Percentiles rank a stretch among this genome's conserved stretches.
phyloP scores from a whole-genome alignment of 2,797 vertebrate species.

The Micromesistius poutassou region DNA sequence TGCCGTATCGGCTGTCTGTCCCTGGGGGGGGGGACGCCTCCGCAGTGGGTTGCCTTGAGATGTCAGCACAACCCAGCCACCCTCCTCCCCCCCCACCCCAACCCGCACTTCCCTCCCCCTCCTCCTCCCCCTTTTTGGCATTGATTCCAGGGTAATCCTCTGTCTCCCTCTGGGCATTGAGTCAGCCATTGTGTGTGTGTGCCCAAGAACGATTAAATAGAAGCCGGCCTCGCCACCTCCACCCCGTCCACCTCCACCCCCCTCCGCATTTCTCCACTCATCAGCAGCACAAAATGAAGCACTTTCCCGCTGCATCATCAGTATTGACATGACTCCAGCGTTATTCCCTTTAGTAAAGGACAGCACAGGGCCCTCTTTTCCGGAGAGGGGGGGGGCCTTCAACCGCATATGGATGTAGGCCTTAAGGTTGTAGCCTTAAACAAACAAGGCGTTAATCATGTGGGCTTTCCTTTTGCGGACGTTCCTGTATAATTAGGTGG shows the following conservation, averaged over 20 bases:
- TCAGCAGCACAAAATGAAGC: conserved; percentile 4
- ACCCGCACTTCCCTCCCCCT: too few relatives aligned
- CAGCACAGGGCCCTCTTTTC: not conserved
- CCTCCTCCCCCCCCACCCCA: not conserved
- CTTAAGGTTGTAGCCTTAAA: not conserved
- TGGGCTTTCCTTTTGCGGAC: not conserved
- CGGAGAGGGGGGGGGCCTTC: not conserved
- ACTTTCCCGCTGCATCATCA: not conserved
- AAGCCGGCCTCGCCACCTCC: not conserved
- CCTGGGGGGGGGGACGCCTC: not conserved
- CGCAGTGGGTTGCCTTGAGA: conserved; percentile 52
- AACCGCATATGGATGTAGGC: not conserved
- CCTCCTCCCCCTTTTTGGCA: conserved; percentile 28
- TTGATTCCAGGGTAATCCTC: conserved; percentile 64
- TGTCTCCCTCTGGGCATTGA: conserved; percentile 33
- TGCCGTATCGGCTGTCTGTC: conserved; percentile 39
- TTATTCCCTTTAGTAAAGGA: not conserved
- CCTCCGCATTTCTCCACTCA: not conserved
- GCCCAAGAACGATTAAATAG: conserved; percentile 47
- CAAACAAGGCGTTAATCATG: not conserved
- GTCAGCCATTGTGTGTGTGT: conserved; percentile 28
- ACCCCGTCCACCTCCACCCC: not conserved
- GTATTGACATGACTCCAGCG: not conserved
- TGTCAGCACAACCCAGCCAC: conserved; percentile 46
- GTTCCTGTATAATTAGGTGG: not conserved